Conservation (phyloP, 2,797 vertebrate genomes). For the Craterocephalus amniculus region DNA sequence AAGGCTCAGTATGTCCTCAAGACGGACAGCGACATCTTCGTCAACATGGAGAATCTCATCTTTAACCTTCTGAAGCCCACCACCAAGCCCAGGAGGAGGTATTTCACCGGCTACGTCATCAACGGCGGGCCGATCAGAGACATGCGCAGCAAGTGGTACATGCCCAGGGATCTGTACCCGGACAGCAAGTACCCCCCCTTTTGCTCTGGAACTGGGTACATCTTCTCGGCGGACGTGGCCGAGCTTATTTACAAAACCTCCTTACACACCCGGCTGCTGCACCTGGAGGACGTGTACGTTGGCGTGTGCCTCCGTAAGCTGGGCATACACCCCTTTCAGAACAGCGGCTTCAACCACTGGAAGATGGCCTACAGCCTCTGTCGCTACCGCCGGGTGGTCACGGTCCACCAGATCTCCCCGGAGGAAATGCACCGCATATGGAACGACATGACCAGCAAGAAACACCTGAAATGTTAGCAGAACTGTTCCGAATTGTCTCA, state of each 20-base stretch:
- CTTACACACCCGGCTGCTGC: slow-evolving; percentile 94
- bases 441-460: slow-evolving; percentile 99
- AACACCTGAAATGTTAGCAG: slow-evolving; percentile 97
- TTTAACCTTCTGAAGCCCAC: slow-evolving; percentile 95
- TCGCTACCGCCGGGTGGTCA: slow-evolving; percentile 94
- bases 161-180: slow-evolving; percentile 95
- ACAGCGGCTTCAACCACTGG: slow-evolving; percentile 99
- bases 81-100: slow-evolving; percentile 93
- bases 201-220: slow-evolving; percentile 97
- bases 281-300: slow-evolving; percentile 97
- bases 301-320: slow-evolving; percentile 96
- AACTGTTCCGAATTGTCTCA: too few species aligned
- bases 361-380: slow-evolving; percentile 99
- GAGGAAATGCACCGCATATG: slow-evolving; percentile 99
- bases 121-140: slow-evolving; percentile 96
- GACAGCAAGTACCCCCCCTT: slow-evolving; percentile 97
- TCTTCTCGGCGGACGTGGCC: slow-evolving; percentile 96
- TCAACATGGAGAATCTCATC: slow-evolving; percentile 99
- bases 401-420: slow-evolving; percentile 97
- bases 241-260: slow-evolving; percentile 98
- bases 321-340: slow-evolving; percentile 97
- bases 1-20: slow-evolving; percentile 97
- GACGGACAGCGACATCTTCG: slow-evolving; percentile 98
- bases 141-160: slow-evolving; percentile 98
- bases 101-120: slow-evolving; percentile 97